phyloP scores from a whole-genome alignment of 2,113 vertebrate species.

The Rhea americana region DNA sequence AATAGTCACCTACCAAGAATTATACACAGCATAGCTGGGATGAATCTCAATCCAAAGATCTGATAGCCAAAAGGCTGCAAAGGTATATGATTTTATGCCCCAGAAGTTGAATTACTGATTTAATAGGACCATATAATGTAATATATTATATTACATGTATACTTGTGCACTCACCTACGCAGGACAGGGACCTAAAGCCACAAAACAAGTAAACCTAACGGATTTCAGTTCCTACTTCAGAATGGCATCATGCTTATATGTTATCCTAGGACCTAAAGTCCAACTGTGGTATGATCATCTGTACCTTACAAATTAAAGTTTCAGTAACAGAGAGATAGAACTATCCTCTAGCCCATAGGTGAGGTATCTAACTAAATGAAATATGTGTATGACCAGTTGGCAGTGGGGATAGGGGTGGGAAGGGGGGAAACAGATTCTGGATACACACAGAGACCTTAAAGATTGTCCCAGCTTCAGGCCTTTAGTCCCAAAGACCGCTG shows the following conservation, averaged over 20 bases:
- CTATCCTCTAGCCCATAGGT: rapidly evolving
- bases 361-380: neutral
- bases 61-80: neutral
- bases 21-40: neutral
- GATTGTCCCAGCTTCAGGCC: too few species aligned
- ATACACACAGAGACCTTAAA: neutral
- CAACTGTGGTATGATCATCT: neutral
- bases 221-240: neutral
- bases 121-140: neutral
- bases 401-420: too few species aligned
- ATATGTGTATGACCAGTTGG: neutral
- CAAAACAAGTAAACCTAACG: neutral
- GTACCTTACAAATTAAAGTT: neutral
- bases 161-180: neutral
- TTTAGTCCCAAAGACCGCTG: neutral
- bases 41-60: neutral
- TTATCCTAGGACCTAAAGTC: neutral
- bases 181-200: neutral
- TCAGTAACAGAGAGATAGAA: neutral
- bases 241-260: rapidly evolving
- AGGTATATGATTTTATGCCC: neutral
- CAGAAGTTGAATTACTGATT: neutral
- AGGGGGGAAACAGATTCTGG: neutral
- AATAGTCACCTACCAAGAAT: neutral
- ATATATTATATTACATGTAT: neutral